phyloP scores from a whole-genome alignment of 2,113 vertebrate genomes.

The Pachypanchax playfairii region DNA sequence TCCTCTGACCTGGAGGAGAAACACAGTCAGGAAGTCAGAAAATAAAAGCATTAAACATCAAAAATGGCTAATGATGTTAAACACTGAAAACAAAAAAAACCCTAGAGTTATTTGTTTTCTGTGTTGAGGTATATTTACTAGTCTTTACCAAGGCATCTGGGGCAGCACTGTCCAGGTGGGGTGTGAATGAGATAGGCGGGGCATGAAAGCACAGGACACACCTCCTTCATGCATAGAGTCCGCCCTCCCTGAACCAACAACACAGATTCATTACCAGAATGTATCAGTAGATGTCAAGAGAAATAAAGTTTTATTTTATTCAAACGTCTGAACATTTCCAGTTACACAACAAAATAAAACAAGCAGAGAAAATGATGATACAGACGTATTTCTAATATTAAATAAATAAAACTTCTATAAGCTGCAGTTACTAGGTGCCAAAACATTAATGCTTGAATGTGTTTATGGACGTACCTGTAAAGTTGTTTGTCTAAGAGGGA shows the following conservation, averaged over 20 bases:
- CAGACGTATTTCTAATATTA: slow-evolving; percentile 12
- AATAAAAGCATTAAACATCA: not conserved
- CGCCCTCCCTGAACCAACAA: slow-evolving; percentile 86
- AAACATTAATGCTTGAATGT: slow-evolving; percentile 48
- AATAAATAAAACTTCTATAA: slow-evolving; percentile 20
- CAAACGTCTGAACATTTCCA: too few species aligned
- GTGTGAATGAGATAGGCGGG: slow-evolving; percentile 92
- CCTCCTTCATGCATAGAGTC: slow-evolving; percentile 89
- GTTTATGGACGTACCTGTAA: slow-evolving; percentile 51
- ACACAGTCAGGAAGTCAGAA: not conserved
- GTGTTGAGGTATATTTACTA: not conserved
- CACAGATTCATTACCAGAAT: not conserved
- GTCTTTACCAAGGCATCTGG: slow-evolving; percentile 89
- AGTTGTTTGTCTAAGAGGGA: slow-evolving; percentile 41
- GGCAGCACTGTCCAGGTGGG: slow-evolving; percentile 90
- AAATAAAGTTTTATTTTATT: too few species aligned
- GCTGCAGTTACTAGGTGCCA: slow-evolving; percentile 25
- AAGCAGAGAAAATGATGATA: not conserved
- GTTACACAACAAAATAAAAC: not conserved
- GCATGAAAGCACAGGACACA: slow-evolving; percentile 95
- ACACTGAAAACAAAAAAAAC: not conserved
- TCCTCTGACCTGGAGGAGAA: slow-evolving; percentile 88
- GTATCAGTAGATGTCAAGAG: not conserved
- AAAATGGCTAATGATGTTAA: not conserved
- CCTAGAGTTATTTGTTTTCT: not conserved